Percentiles rank a stretch among this genome's conserved stretches.
These are phyloP conservation scores for Timandra comae DNA, from an alignment of 2,888 invertebrate genomes.

Conservation along the genomic window DNA sequence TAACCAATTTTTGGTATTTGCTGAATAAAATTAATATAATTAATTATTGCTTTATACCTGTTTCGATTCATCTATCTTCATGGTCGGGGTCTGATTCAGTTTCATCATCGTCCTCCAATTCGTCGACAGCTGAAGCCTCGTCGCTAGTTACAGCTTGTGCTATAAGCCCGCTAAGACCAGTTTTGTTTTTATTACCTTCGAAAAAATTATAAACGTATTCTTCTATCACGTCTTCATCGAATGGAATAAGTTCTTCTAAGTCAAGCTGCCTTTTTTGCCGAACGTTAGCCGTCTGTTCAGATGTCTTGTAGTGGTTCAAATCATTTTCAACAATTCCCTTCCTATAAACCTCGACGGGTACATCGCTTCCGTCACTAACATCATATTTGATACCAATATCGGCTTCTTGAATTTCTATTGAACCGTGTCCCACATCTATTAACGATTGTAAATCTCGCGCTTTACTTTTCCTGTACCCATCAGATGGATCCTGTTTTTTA, in stretches of 20 bases:
- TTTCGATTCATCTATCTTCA: conserved; percentile 40
- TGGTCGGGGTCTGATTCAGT: conserved; percentile 30
- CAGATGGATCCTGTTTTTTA: conserved; percentile 43
- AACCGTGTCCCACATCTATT: conserved; percentile 61
- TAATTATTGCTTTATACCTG: too few relatives aligned
- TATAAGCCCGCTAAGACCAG: conserved; percentile 55
- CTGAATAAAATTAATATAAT: conserved; percentile 8
- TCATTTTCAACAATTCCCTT: conserved; percentile 79
- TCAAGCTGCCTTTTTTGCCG: conserved; percentile 53
- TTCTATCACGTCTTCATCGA: conserved; percentile 62
- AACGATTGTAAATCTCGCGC: conserved; percentile 57
- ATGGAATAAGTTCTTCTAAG: conserved; percentile 60
- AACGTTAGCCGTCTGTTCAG: conserved; percentile 29
- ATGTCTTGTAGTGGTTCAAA: conserved; percentile 45
- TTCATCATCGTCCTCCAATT: conserved; percentile 42
- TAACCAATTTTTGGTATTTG: conserved; percentile 25
- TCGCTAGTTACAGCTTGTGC: conserved; percentile 59
- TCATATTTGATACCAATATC: conserved; percentile 77
- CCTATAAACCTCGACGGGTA: conserved; percentile 74
- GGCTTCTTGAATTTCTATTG: conserved; percentile 75
- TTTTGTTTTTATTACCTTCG: conserved; percentile 54
- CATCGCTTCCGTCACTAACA: conserved; percentile 71
- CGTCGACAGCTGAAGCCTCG: conserved; percentile 26
- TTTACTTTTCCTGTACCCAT: conserved; percentile 41
- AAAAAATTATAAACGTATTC: conserved; percentile 59